phyloP scores from a whole-genome alignment of 2,888 invertebrate species.

The Ophion slaviceki region DNA sequence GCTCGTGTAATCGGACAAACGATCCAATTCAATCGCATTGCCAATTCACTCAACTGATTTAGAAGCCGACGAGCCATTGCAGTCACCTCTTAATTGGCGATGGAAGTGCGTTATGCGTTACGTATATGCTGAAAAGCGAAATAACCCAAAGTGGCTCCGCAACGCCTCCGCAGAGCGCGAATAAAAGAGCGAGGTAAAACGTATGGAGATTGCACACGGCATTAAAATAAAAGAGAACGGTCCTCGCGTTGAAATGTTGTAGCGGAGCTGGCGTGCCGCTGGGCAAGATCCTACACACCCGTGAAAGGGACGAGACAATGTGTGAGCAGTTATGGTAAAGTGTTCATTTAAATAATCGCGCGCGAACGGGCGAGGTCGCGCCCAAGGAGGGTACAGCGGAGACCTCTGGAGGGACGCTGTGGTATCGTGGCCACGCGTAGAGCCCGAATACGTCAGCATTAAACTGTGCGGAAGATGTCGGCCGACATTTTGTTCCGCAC shows the following conservation, averaged over 20 bases:
- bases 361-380: slow-evolving; percentile 55
- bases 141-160: slow-evolving; percentile 54
- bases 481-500: slow-evolving; percentile 6
- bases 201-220: slow-evolving; percentile 67
- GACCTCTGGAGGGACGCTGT: slow-evolving; percentile 34
- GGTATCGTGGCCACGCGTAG: slow-evolving; percentile 13
- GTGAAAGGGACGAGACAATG: slow-evolving; percentile 69
- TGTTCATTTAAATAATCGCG: slow-evolving; percentile 75
- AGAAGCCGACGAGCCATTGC: not conserved
- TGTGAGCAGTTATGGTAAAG: slow-evolving; percentile 74
- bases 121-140: slow-evolving; percentile 54
- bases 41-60: slow-evolving; percentile 10
- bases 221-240: slow-evolving; percentile 67
- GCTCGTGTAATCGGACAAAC: not conserved
- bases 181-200: slow-evolving; percentile 64
- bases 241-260: slow-evolving; percentile 64
- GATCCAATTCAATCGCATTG: not conserved
- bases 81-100: slow-evolving; percentile 43
- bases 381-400: slow-evolving; percentile 12
- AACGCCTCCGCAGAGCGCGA: slow-evolving; percentile 65
- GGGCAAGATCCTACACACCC: slow-evolving; percentile 44
- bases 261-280: slow-evolving; percentile 41
- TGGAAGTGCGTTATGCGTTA: slow-evolving; percentile 38
- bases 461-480: not conserved
- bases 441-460: not conserved